Evolutionary conservation across 2,888 invertebrate species (phyloP), one percentile per base, ranked within the genome.

Genomic region (Schizotus pectinicornis): DNA sequence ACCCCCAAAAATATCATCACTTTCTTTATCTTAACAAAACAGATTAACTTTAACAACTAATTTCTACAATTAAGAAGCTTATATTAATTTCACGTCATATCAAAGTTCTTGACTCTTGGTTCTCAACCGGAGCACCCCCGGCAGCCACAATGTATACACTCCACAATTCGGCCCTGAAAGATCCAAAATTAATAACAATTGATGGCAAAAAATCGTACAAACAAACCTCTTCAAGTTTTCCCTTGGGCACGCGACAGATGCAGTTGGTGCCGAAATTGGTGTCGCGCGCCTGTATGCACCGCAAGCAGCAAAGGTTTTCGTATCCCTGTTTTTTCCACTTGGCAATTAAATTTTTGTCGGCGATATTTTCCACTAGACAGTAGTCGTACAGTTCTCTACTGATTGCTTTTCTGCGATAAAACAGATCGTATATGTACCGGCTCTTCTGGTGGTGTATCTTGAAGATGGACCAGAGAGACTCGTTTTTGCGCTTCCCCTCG

Each of bases 311-410:
- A 39, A 99, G 81, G 79, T 98, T 99, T 78, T 99, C 99, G 79
- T 98, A 99, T 0, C 99, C 99, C 50, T 94, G 93, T 78, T 99
- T 99, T 77, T 97, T 96, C 97, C 97, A 98, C 77, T 99, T 99
- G 0, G 99, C 99, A 70, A 99, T 99, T 7, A 99, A 83, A 76
- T 97, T 97, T 51, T 90, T 91, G 77, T 99, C 98, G 0, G 98
- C 98, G 60, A 99, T 95, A 77, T 95, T 95, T 78, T 98, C 97
- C 68, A 92, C 92, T 14, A 98, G 79, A 73, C 98, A 98, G 74
- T 94, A 98, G 63, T 98, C 96, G 74, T 98, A 98, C 2, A 98
- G 80, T 76, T 98, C 98, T 77, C 94, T 85, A 72, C 93, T 95
- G 54, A 99, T 99, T 0, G 97, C 98, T 81, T 98, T 97, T 54